Evolutionary conservation across 35 echinoderm and acorn worm species (phyloP), one percentile per base, ranked within the genome.

Genomic region (Apostichopus parvimensis): DNA sequence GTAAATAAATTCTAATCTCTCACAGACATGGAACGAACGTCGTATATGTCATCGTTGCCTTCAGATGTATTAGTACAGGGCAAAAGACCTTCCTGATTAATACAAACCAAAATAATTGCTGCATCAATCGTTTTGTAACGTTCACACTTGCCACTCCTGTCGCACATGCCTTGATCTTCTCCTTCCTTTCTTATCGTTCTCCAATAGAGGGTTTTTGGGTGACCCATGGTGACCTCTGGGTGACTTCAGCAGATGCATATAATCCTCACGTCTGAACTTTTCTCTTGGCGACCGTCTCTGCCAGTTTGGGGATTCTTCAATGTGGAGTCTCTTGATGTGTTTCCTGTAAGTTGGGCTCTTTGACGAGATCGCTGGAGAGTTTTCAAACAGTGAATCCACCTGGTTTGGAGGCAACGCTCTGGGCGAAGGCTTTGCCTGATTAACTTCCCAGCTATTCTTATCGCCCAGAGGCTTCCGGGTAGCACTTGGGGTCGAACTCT

Each of bases 91-190:
- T 45, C 34, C 34, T 45, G 34, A 45, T 45, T 45, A 45, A 45
- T 45, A 45, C 34, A 45, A 45, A 45, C 34, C 58, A 61, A 61
- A 11, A 9, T 12, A 9, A 9, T 11, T 61, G 58, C 7, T 0
- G 5, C 7, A 61, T 61, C 58, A 7, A 9, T 61, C 3, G 34
- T 61, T 61, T 61, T 8, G 12, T 9, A 2, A 0, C 1, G 22
- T 5, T 88, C 62, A 88, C 17, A 88, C 86, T 26, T 88, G 86
- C 86, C 86, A 88, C 45, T 88, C 86, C 62, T 12, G 71, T 9
- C 86, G 60, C 23, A 88, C 62, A 58, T 62, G 57, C 86, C 86
- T 88, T 13, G 86, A 18, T 9, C 86, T 71, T 53, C 86, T 68
- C 54, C 23, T 15, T 1, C 18, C 86, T 25, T 54, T 68, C 8